Evolutionary conservation across 2,888 invertebrate genomes (phyloP).

Genomic region (Stictocephala bisonia): DNA sequence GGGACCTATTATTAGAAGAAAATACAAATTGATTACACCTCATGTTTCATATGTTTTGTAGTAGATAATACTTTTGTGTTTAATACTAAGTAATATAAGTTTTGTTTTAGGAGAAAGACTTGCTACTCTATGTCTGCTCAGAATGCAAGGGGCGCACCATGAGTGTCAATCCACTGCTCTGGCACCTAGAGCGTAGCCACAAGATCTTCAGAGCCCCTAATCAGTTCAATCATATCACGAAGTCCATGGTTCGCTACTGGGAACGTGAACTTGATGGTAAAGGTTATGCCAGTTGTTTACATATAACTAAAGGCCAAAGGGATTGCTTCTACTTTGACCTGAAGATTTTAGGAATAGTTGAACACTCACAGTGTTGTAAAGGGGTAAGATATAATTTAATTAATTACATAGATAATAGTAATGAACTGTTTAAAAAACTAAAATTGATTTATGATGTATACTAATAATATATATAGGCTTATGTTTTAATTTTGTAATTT

Average conservation of each 20-base stretch:
- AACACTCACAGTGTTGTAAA: conserved; percentile 30
- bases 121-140: conserved; percentile 27
- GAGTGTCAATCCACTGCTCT: background rate
- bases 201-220: background rate
- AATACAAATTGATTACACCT: too few relatives aligned
- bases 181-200: conserved; percentile 11
- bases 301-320: background rate
- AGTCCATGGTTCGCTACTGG: conserved; percentile 20
- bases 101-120: conserved; percentile 10
- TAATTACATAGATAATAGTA: too few relatives aligned
- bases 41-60: too few relatives aligned
- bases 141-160: conserved; percentile 16
- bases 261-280: conserved; percentile 18
- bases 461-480: too few relatives aligned
- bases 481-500: too few relatives aligned
- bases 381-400: conserved; percentile 25
- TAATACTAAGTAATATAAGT: background rate
- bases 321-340: conserved; percentile 30
- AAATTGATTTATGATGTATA: too few relatives aligned
- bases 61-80: too few relatives aligned
- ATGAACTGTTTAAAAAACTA: too few relatives aligned
- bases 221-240: conserved; percentile 18
- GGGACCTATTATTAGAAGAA: too few relatives aligned
- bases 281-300: conserved; percentile 11
- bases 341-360: conserved; percentile 11